Evolutionary conservation across 64 coral and sea anemone species (phyloP), one percentile per base, ranked within the genome.

Genomic region (Platygyra sinensis): DNA sequence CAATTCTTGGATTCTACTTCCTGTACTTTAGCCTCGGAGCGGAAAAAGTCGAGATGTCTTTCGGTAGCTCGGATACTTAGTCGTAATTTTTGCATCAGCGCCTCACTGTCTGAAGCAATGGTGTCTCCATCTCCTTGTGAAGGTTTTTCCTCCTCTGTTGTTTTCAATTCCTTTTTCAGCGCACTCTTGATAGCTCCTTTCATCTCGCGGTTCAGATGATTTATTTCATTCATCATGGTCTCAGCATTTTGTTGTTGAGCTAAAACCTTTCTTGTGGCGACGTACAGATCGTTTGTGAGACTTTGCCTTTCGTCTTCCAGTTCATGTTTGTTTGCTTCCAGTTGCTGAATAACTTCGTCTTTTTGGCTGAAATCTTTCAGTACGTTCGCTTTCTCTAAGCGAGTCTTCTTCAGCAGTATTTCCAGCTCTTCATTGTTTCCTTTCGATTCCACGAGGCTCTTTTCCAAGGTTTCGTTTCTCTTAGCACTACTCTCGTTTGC

Each of bases 251-350:
- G 88, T 32, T 97, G 88, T 30, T 94, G 71, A 18, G 90, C 74
- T 74, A 97, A 74, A 10, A 96, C 95, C 81, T 96, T 96, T 74
- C 91, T 89, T 54, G 91, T 96, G 24, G 88, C 90, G 77, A 96
- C 80, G 46, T 93, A 96, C 88, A 96, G 78, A 33, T 93, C 88
- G 33, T 96, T 96, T 38, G 92, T 80, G 27, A 90, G 38, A 29
- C 90, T 93, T 30, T 93, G 91, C 42, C 60, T 62, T 57, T 96
- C 91, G 61, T 96, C 81, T 71, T 91, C 82, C 1, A 96, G 88
- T 25, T 91, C 91, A 10, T 83, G 72, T 52, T 83, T 88, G 49
- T 72, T 93, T 46, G 75, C 77, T 59, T 96, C 91, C 36, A 87
- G 90, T 13, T 72, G 20, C 65, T 96, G 32, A 27, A 96, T 93